Percentiles rank a stretch among this genome's conserved stretches.
These are phyloP conservation scores for Caloenas nicobarica DNA, from an alignment of 2,113 vertebrate species.

Conservation along the genomic window DNA sequence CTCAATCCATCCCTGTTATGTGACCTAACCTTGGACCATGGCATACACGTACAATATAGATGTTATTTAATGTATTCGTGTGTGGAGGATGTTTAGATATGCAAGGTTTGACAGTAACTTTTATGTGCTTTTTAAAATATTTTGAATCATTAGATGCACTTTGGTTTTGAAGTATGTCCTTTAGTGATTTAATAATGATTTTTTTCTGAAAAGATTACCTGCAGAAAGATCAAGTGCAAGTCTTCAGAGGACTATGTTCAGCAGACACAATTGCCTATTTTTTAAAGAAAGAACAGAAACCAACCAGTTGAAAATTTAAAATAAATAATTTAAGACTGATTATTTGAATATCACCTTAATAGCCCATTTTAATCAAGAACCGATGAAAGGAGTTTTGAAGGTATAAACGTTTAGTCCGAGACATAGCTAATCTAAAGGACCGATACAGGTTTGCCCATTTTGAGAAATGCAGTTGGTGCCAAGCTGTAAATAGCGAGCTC, in stretches of 20 bases:
- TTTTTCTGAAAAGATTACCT: neutral
- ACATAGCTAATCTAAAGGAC: neutral
- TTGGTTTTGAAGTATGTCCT: neutral
- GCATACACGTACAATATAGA: neutral
- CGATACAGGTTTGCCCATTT: accelerated
- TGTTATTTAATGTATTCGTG: neutral
- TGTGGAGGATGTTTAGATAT: neutral
- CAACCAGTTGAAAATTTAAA: neutral
- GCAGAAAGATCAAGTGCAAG: neutral
- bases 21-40: neutral
- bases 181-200: neutral
- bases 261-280: neutral
- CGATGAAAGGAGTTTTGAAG: neutral
- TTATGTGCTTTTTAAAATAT: neutral
- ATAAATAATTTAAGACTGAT: neutral
- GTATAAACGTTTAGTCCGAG: neutral
- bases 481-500: neutral
- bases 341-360: neutral
- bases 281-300: neutral
- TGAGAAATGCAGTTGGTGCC: accelerated
- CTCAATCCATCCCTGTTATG: neutral
- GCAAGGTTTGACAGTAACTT: neutral
- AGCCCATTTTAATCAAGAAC: neutral
- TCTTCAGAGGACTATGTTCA: neutral
- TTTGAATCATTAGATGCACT: neutral